Evolutionary conservation across 2,113 vertebrate genomes (phyloP).

Genomic region (Donacobius atricapilla): DNA sequence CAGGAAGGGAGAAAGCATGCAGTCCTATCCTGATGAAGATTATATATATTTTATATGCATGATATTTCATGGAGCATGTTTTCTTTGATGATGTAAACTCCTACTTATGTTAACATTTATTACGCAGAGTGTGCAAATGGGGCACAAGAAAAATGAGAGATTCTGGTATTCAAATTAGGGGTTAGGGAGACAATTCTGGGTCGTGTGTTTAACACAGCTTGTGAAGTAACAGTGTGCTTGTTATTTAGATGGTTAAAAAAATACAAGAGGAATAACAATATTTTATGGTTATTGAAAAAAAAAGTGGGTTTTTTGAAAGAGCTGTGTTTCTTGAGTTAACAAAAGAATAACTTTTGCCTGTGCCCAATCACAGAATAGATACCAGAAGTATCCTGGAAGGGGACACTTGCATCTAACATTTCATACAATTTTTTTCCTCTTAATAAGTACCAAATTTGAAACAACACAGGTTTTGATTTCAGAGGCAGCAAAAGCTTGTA

Average conservation of each 20-base stretch:
- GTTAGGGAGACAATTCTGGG: neutral
- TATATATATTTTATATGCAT: neutral
- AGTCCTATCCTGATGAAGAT: neutral
- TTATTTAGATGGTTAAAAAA: neutral
- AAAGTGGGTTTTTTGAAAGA: neutral
- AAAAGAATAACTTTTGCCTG: neutral
- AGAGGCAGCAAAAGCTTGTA: neutral
- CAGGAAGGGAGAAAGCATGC: neutral
- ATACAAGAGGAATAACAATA: neutral
- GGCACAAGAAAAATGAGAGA: neutral
- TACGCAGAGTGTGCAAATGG: neutral
- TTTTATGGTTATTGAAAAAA: too few species aligned
- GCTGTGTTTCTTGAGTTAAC: neutral
- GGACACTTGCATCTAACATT: neutral
- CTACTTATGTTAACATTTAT: neutral
- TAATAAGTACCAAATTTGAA: neutral
- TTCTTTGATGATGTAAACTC: slow-evolving; percentile 13
- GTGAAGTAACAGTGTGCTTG: neutral
- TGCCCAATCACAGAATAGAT: neutral
- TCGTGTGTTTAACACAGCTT: neutral
- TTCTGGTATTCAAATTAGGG: neutral
- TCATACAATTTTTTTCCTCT: neutral
- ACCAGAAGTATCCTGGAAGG: neutral
- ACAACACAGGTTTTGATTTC: neutral
- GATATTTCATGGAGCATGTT: neutral